Conservation (phyloP, 2,797 vertebrate genomes). For the Pangasius djambal region DNA sequence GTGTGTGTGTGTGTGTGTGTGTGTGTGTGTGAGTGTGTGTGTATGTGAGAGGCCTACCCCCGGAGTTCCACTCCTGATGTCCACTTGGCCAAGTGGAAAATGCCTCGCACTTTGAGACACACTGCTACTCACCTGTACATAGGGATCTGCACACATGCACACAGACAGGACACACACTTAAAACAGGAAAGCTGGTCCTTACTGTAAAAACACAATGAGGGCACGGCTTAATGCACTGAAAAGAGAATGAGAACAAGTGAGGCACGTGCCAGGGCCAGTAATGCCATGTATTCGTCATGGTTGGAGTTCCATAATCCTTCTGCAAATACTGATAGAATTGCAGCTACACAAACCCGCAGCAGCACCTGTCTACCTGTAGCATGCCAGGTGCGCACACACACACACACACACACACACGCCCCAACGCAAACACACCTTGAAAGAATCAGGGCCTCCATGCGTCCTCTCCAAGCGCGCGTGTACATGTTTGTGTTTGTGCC, state of each 20-base stretch:
- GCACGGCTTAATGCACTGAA: conserved; percentile 20
- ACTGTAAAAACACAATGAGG: conserved; percentile 9
- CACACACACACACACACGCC: conserved; percentile 40
- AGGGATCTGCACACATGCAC: conserved; percentile 19
- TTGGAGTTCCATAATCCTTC: conserved; percentile 74
- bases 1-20: conserved; percentile 47
- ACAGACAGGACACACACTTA: conserved; percentile 13
- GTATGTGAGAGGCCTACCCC: conserved; percentile 57
- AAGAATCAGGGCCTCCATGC: conserved; percentile 36
- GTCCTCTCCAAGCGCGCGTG: conserved; percentile 5
- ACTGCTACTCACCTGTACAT: neutral
- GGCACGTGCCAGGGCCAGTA: conserved; percentile 60
- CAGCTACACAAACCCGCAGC: conserved; percentile 66
- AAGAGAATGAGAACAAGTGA: conserved; percentile 32
- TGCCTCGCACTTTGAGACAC: neutral
- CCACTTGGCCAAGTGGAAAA: neutral
- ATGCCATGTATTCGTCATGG: conserved; percentile 68
- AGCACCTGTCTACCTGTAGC: conserved; percentile 76
- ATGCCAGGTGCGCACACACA: conserved; percentile 75
- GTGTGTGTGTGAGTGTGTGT: conserved; percentile 43
- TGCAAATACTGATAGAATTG: conserved; percentile 74
- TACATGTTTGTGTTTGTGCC: conserved; percentile 43
- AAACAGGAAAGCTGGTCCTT: conserved; percentile 8
- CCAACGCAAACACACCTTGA: conserved; percentile 46
- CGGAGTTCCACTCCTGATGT: conserved; percentile 16